Conservation (phyloP, 2,113 vertebrate genomes). For the Terrapene triunguis region DNA sequence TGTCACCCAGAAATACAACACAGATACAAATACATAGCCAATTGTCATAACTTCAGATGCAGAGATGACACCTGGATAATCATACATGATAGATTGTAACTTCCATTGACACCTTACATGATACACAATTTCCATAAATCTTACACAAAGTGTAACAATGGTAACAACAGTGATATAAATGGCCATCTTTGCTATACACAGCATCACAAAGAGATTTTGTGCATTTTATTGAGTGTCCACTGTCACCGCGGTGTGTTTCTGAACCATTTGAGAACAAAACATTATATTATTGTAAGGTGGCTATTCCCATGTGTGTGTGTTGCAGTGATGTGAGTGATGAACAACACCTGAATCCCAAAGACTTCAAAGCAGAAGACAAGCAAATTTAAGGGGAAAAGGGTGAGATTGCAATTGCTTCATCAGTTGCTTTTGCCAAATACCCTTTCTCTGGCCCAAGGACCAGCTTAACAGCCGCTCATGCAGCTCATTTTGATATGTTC, state of each 20-base stretch:
- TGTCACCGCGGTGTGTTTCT: neutral
- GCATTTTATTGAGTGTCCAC: neutral
- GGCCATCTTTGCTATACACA: too few relatives aligned
- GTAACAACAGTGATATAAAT: too few relatives aligned
- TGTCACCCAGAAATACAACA: too few relatives aligned
- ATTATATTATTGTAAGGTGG: neutral
- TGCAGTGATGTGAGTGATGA: neutral
- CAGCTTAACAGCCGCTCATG: neutral
- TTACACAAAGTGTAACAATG: too few relatives aligned
- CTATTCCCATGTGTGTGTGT: neutral
- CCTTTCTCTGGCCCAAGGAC: neutral
- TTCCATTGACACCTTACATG: too few relatives aligned
- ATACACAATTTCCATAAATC: too few relatives aligned
- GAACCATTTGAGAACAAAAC: neutral
- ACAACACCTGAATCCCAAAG: fast-evolving
- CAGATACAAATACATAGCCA: too few relatives aligned
- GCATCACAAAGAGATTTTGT: neutral
- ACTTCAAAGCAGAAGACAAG: neutral
- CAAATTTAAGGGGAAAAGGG: neutral
- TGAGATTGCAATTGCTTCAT: neutral
- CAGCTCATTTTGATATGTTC: slow-evolving; percentile 1
- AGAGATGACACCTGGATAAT: too few relatives aligned
- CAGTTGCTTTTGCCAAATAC: neutral
- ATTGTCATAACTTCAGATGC: too few relatives aligned
- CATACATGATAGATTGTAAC: too few relatives aligned